These are phyloP conservation scores for Acanthopleura granulata DNA, from an alignment of 2,888 invertebrate genomes.

Conservation along the genomic window DNA sequence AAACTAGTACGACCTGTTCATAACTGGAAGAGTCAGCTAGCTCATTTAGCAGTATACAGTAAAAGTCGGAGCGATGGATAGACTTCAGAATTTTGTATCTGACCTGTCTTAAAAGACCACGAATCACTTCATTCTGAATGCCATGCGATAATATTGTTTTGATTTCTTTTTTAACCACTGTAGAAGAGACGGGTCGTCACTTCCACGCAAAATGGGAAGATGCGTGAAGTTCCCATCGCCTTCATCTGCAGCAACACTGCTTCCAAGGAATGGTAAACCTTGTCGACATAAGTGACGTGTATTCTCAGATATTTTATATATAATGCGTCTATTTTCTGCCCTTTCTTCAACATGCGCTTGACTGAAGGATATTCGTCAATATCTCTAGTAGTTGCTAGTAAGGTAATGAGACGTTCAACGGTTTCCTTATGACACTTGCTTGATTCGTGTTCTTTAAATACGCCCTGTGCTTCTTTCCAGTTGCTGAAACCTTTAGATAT, in stretches of 20 bases:
- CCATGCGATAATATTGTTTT: not conserved
- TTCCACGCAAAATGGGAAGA: conserved; percentile 4
- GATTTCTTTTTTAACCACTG: conserved; percentile 9
- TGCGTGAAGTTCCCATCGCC: not conserved
- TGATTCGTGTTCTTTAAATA: conserved; percentile 4
- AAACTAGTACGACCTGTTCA: conserved; percentile 13
- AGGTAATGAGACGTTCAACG: conserved; percentile 10
- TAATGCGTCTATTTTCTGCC: conserved; percentile 4
- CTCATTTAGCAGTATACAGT: conserved; percentile 5
- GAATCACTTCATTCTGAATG: not conserved
- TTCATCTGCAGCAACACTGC: too few relatives aligned
- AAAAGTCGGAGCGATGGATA: not conserved
- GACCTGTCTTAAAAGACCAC: not conserved
- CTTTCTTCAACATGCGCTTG: conserved; percentile 6
- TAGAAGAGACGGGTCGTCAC: conserved; percentile 7
- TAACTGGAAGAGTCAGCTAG: not conserved
- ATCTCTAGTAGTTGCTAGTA: not conserved
- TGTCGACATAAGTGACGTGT: not conserved
- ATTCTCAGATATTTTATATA: conserved; percentile 9
- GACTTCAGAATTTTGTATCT: not conserved
- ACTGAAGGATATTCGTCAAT: conserved; percentile 5
- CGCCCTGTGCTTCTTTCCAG: conserved; percentile 8
- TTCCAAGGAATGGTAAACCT: not conserved
- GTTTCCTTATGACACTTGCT: conserved; percentile 13
- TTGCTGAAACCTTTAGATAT: conserved; percentile 6